These are phyloP conservation scores for Drosophila greeni DNA, from an alignment of 2,888 invertebrate species.

Conservation along the genomic window DNA sequence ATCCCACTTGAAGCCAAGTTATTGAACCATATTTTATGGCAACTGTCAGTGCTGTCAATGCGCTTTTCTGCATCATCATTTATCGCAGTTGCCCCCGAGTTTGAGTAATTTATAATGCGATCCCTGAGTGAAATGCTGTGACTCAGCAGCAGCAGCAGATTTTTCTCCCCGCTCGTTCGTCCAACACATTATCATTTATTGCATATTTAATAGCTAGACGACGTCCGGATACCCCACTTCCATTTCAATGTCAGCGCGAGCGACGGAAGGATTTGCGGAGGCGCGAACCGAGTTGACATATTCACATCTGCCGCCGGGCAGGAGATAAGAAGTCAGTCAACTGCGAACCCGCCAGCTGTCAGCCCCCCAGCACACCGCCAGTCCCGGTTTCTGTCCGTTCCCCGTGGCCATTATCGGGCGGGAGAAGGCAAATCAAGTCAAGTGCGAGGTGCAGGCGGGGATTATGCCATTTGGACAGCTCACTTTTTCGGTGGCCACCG, in stretches of 20 bases:
- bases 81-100: constrained; percentile 9
- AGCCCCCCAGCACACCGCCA: constrained; percentile 2
- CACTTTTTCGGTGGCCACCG: constrained; percentile 24
- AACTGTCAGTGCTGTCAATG: constrained; percentile 25
- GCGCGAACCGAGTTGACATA: constrained; percentile 21
- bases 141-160: constrained; percentile 28
- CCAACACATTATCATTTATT: constrained; percentile 27
- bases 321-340: constrained; percentile 36
- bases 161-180: background rate
- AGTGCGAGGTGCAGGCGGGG: constrained; percentile 33
- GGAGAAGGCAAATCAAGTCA: constrained; percentile 31
- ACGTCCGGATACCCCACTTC: constrained; percentile 10
- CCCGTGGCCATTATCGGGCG: constrained; percentile 25
- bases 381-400: background rate
- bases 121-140: constrained; percentile 17
- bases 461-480: constrained; percentile 37
- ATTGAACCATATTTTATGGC: constrained; percentile 24
- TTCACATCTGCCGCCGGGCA: constrained; percentile 6
- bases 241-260: constrained; percentile 13
- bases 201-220: constrained; percentile 31
- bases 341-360: constrained; percentile 35
- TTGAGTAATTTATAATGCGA: constrained; percentile 19
- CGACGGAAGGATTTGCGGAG: constrained; percentile 16
- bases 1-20: constrained; percentile 7
- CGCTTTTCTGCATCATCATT: constrained; percentile 17